These are phyloP conservation scores for Alfaro cultratus DNA, from an alignment of 2,797 vertebrate species.

Conservation along the genomic window DNA sequence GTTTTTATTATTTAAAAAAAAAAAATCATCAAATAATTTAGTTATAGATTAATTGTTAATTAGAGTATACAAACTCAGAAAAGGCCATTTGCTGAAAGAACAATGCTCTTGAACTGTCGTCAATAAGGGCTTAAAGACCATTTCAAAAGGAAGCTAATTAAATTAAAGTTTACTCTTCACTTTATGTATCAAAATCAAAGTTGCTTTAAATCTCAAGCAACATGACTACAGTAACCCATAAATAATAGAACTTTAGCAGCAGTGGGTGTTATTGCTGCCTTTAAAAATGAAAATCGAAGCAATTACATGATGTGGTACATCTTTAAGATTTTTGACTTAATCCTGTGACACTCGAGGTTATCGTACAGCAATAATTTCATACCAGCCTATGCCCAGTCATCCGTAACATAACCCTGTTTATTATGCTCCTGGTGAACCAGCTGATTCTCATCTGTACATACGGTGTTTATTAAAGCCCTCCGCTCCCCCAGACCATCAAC, in stretches of 20 bases:
- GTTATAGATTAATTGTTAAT: too few relatives aligned
- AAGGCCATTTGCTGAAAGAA: too few relatives aligned
- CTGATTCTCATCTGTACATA: conserved; percentile 62
- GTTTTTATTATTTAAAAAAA: too few relatives aligned
- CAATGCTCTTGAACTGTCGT: too few relatives aligned
- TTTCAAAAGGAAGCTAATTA: not conserved
- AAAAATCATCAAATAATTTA: too few relatives aligned
- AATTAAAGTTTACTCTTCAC: not conserved
- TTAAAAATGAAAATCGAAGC: not conserved
- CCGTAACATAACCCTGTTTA: conserved; percentile 64
- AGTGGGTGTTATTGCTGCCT: not conserved
- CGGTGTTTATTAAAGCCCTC: conserved; percentile 55
- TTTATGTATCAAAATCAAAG: not conserved
- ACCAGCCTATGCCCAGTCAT: not conserved
- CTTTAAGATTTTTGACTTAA: not conserved
- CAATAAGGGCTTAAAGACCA: too few relatives aligned
- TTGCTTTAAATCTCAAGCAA: not conserved
- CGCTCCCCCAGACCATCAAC: conserved; percentile 55
- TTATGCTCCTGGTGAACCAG: conserved; percentile 73
- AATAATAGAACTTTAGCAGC: not conserved
- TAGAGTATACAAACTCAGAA: too few relatives aligned
- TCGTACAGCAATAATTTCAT: not conserved
- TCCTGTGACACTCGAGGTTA: not conserved
- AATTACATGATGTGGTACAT: not conserved
- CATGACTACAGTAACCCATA: not conserved